Base-by-base conservation (phyloP, 2,113 vertebrate genomes). In the Peromyscus maniculatus region DNA sequence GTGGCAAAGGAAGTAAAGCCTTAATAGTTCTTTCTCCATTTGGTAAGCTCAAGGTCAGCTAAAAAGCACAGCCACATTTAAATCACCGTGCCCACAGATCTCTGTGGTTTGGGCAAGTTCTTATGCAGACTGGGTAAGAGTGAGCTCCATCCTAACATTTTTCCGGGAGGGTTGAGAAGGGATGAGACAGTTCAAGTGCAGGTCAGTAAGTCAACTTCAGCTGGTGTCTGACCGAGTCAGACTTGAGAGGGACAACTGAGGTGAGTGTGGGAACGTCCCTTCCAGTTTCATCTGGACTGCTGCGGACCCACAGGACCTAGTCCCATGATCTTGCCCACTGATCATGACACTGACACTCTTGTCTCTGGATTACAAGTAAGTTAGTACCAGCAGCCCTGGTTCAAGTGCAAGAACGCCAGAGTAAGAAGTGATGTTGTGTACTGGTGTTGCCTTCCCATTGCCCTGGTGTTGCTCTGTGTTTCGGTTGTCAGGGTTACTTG, bases 401-500 rank as follows among this genome's bases (percentile, higher is more conserved):
- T 72, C 72, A 21, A 33, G 64, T n/a, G 3, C 17, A 9, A 55
- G 92, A 83, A 36, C 9, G 10, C 39, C 39, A 26, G 36, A 49
- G 31, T 16, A 5, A 89, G 13, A n/a, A 84, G 88, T 26, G 26
- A 3, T 11, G 3, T 17, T 46, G 59, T 13, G 8, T 28, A 17
- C n/a, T 24, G 49, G 72, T 22, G 0, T 9, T 66, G 64, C 79
- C 59, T 78, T 49, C 33, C 21, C 9, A 4, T 7, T 62, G 39
- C 67, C 84, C 52, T 39, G 10, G 71, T 21, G 17, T 87, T 33
- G 72, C 78, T 36, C 0, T 46, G 89, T 19, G 49, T 46, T 84
- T 87, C 46, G 71, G 83, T 97, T 94, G 83, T 87, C 72, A 52
- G n/a, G 46, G 83, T 88, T 79, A 82, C 94, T 43, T 33, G 43